Conservation (phyloP, 1,140 invertebrate genomes). For the Apis mellifera region Amel_HAv3.1 CM009937.2:3485501-3486000, state of each 20-base stretch:
- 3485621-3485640: conserved; percentile 94
- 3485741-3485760: conserved; percentile 91
- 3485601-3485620: conserved; percentile 87
- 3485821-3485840: conserved; percentile 92
- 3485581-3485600: conserved; percentile 93
- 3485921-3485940: conserved; percentile 94
- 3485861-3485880: conserved; percentile 90
- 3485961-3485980: no score
- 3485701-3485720: conserved; percentile 84
- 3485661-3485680: neutral
- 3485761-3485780: conserved; percentile 96
- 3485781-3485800: conserved; percentile 98
- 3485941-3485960: conserved; percentile 94
- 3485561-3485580: conserved; percentile 93
- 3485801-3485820: conserved; percentile 97
- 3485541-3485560: conserved; percentile 88
- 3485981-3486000: no score
- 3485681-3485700: no score
- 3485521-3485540: conserved; percentile 87
- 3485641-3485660: conserved; percentile 84
- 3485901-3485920: conserved; percentile 93
- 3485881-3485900: conserved; percentile 92
- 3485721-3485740: conserved; percentile 91
- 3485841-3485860: conserved; percentile 84
- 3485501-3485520: conserved; percentile 92